Base-by-base conservation (phyloP, 2,797 vertebrate genomes). In the Halcyon smyrnensis region DNA sequence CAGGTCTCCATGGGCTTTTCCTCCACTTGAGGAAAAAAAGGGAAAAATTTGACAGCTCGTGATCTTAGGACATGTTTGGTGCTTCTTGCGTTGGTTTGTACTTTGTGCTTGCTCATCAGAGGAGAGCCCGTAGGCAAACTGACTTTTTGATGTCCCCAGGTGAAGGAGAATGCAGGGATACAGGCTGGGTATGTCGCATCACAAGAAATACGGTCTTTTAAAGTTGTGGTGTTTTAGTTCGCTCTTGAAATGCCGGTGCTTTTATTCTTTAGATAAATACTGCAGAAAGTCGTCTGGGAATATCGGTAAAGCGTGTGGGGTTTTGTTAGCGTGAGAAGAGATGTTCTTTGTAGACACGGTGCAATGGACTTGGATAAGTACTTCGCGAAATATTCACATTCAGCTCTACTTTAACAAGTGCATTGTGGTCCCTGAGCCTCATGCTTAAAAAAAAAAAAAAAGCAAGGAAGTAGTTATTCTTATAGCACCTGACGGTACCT, bases 141-240 rank as follows among this genome's bases (percentile, higher is more conserved):
- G 53, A 2, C 32, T n/a, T 20, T 20, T 2, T 16, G 1, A 4
- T 0, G 34, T 3, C 17, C 54, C 1, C 64, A 15, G 84, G 50
- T 81, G 90, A 32, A 9, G 82, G 50, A 62, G 70, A 1, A 1
- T 4, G 46, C 51, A 11, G 24, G 68, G 37, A 12, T 10, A 10
- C 8, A 6, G 53, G 45, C 53, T 81, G 77, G 21, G 17, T 0
- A 7, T 10, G 87, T 3, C 7, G 37, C 36, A 3, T 30, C 48
- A 30, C 6, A 3, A 11, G 21, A 19, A 8, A 5, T 45, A 5
- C 0, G 5, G 1, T 25, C 0, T 9, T 63, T 30, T 12, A 11
- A 8, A 57, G 18, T 23, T 39, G 12, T 10, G 41, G 1, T 1
- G 12, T 20, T 54, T 54, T 2, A 9, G 23, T 28, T 5, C 5